phyloP scores from a whole-genome alignment of 2,888 invertebrate genomes.

The Microplitis manilae region DNA sequence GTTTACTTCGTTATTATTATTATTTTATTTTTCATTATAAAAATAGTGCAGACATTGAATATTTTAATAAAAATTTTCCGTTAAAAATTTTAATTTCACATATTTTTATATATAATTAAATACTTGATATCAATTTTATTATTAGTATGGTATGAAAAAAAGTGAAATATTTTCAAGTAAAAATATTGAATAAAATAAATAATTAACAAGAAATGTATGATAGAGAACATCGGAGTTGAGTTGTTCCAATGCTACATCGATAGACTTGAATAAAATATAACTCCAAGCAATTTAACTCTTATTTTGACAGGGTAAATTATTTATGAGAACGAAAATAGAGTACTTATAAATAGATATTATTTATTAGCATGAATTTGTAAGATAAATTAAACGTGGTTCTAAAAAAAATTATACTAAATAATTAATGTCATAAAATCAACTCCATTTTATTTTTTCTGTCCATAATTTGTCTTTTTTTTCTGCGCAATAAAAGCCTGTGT shows the following conservation, averaged over 20 bases:
- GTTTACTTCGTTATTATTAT: not conserved
- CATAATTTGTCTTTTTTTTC: too few species aligned
- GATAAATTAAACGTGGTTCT: too few species aligned
- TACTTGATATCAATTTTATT: not conserved
- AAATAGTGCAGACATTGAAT: too few species aligned
- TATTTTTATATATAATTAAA: not conserved
- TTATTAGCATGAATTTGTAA: not conserved
- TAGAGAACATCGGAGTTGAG: not conserved
- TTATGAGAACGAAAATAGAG: not conserved
- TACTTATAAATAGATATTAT: not conserved
- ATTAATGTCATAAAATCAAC: too few species aligned
- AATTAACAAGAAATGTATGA: too few species aligned
- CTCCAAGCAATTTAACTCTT: conserved; percentile 6
- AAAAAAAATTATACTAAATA: too few species aligned
- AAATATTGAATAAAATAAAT: not conserved
- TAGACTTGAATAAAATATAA: conserved; percentile 12
- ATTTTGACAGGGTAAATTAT: conserved; percentile 1
- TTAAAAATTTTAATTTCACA: not conserved
- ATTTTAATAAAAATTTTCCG: not conserved
- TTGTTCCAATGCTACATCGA: conserved; percentile 6
- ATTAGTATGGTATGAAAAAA: not conserved
- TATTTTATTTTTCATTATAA: not conserved
- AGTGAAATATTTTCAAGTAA: not conserved
- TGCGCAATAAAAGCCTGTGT: too few species aligned
- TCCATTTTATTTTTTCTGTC: too few species aligned